phyloP scores from a whole-genome alignment of 2,797 vertebrate genomes.

The Eurystomus glaucurus region DNA sequence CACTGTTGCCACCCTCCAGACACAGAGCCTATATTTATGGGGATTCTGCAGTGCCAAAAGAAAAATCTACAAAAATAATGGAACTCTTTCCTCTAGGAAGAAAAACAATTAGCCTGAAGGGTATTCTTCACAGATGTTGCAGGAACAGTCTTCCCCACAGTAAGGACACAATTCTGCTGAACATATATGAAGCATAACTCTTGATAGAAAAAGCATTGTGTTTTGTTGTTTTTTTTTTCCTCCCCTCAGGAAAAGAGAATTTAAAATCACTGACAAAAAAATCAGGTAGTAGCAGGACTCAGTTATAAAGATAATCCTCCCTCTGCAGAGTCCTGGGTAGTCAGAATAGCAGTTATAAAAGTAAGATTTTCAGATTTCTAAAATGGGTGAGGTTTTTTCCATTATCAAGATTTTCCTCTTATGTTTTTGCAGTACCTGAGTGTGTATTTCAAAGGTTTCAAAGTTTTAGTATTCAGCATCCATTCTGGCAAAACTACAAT shows the following conservation, averaged over 20 bases:
- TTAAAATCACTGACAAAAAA: background rate
- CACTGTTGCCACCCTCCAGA: background rate
- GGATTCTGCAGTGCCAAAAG: background rate
- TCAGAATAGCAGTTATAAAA: background rate
- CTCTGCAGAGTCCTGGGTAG: background rate
- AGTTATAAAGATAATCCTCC: background rate
- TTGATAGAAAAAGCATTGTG: background rate
- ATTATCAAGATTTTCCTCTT: background rate
- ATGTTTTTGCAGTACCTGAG: slow-evolving; percentile 45
- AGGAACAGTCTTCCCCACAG: background rate
- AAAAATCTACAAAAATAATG: background rate
- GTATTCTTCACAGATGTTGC: background rate
- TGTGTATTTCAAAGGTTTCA: slow-evolving; percentile 26
- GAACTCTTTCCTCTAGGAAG: background rate
- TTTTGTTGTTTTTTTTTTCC: background rate
- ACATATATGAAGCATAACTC: background rate
- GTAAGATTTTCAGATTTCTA: background rate
- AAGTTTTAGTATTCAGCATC: slow-evolving; percentile 50
- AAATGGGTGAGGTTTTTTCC: background rate
- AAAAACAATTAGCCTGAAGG: background rate
- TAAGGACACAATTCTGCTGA: background rate
- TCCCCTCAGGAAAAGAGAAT: background rate
- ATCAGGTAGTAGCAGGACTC: background rate
- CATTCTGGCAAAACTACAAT: slow-evolving; percentile 46
- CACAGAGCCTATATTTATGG: background rate